These are phyloP conservation scores for Parapristionchus giblindavisi DNA, from an alignment of 2,888 invertebrate genomes.

Conservation along the genomic window DNA sequence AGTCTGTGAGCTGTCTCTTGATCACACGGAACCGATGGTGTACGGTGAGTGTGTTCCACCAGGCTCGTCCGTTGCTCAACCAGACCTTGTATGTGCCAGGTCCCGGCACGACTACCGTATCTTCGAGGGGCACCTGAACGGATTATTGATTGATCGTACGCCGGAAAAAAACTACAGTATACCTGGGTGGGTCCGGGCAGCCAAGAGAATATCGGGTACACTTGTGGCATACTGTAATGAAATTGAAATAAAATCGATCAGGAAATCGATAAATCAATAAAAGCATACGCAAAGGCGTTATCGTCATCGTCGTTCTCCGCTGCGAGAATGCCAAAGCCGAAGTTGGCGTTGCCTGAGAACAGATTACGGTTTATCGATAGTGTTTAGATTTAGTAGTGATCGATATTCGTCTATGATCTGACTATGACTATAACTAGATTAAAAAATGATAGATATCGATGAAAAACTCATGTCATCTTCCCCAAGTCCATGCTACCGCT, in stretches of 20 bases:
- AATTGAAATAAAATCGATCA: background rate
- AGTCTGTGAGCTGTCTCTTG: constrained; percentile 18
- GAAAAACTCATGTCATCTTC: too few relatives aligned
- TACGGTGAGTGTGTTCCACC: constrained; percentile 57
- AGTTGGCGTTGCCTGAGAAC: constrained; percentile 26
- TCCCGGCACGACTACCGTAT: constrained; percentile 38
- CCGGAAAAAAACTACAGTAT: background rate
- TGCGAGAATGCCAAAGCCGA: constrained; percentile 18
- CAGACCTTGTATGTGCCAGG: constrained; percentile 59
- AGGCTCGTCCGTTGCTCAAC: constrained; percentile 60
- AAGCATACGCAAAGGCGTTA: constrained; percentile 3
- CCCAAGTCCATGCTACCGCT: too few relatives aligned
- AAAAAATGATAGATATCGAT: too few relatives aligned
- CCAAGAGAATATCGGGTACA: constrained; percentile 54
- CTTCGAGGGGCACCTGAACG: constrained; percentile 41
- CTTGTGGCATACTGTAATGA: constrained; percentile 46
- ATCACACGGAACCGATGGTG: constrained; percentile 4
- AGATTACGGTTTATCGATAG: too few relatives aligned
- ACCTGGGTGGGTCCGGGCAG: constrained; percentile 63
- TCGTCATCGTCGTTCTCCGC: constrained; percentile 8
- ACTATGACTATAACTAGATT: background rate
- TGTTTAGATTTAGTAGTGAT: too few relatives aligned
- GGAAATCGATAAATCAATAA: background rate
- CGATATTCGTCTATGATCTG: background rate
- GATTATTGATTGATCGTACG: too few relatives aligned